phyloP scores from a whole-genome alignment of 1,140 invertebrate species.

The Leptoteleia sp. region DNA sequence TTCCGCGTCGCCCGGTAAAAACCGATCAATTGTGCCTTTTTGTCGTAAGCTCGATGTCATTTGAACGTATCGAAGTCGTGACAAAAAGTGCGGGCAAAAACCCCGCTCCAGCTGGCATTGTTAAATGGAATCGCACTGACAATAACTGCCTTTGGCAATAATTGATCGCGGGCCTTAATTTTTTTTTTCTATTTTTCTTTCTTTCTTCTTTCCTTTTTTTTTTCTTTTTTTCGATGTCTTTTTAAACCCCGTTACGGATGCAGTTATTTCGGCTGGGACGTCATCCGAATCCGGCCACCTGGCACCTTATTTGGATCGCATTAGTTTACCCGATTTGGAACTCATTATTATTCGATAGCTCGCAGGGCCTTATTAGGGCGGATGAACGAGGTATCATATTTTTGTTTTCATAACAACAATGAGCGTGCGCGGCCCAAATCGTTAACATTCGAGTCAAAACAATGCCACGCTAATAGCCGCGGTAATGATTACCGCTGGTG shows the following conservation, averaged over 20 bases:
- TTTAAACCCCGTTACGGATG: constrained; percentile 38
- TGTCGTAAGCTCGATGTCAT: constrained; percentile 52
- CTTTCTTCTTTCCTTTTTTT: too few species aligned
- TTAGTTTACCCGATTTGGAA: constrained; percentile 38
- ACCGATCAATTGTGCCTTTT: constrained; percentile 44
- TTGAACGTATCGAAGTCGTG: constrained; percentile 31
- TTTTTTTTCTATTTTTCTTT: too few species aligned
- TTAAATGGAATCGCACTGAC: constrained; percentile 41
- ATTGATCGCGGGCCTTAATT: constrained; percentile 32
- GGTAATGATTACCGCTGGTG: too few species aligned
- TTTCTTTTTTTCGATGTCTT: constrained; percentile 14
- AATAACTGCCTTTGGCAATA: constrained; percentile 39
- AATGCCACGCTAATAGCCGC: too few species aligned
- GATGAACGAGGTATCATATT: constrained; percentile 16
- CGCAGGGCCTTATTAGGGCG: constrained; percentile 5
- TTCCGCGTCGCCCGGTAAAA: constrained; percentile 57
- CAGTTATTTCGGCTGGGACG: constrained; percentile 52
- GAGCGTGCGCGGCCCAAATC: too few species aligned
- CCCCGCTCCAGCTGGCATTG: constrained; percentile 9
- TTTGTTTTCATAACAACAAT: too few species aligned
- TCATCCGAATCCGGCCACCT: constrained; percentile 43
- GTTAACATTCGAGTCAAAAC: too few species aligned
- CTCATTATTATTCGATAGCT: constrained; percentile 12
- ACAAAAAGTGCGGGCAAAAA: constrained; percentile 47
- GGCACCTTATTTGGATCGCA: constrained; percentile 23